Evolutionary conservation across 2,797 vertebrate genomes (phyloP).

Genomic region (Linurgus olivaceus): DNA sequence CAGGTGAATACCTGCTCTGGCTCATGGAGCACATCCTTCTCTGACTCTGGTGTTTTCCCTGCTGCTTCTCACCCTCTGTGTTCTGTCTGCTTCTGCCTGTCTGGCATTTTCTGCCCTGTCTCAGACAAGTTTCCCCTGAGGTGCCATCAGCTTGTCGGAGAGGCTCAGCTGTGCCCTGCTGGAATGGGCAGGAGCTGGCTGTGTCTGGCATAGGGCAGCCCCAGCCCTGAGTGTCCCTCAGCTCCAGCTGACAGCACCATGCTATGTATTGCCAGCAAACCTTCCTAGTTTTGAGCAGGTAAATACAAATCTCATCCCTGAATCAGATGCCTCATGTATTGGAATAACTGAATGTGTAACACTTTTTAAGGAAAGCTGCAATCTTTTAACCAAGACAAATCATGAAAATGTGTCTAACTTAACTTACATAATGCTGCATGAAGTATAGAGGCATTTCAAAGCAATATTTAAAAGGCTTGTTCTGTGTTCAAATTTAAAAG

Average conservation of each 20-base stretch:
- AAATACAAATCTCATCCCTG: neutral
- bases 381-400: neutral
- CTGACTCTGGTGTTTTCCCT: neutral
- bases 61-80: neutral
- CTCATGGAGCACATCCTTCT: fast-evolving
- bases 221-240: fast-evolving
- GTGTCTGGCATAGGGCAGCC: fast-evolving
- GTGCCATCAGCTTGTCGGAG: neutral
- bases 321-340: neutral
- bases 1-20: neutral
- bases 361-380: neutral
- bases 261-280: fast-evolving
- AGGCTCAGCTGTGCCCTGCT: neutral
- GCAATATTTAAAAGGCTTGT: neutral
- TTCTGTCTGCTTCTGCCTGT: neutral
- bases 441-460: neutral
- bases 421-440: fast-evolving
- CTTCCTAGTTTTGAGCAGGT: neutral
- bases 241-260: neutral
- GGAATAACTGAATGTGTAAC: neutral
- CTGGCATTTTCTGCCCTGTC: neutral
- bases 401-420: neutral
- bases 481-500: neutral
- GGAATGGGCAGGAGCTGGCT: neutral
- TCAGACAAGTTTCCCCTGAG: neutral